Percentiles rank a stretch among this genome's conserved stretches.
Evolutionary conservation across 2,113 vertebrate species (phyloP).

Genomic region (Labeo rohita): DNA sequence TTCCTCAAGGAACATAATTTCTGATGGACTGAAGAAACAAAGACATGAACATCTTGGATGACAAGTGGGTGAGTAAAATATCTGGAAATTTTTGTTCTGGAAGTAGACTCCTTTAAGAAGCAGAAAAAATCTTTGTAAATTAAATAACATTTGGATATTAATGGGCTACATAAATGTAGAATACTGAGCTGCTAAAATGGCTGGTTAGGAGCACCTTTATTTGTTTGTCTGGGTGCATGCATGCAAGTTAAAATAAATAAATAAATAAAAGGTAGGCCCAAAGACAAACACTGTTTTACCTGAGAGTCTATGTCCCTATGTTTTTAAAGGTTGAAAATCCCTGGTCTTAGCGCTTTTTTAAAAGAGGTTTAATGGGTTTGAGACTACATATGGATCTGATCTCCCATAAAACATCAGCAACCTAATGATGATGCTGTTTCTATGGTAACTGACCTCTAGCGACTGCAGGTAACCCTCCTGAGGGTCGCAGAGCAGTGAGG

Average conservation of each 20-base stretch:
- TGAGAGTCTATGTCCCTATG: background rate
- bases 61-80: too few species aligned
- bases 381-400: background rate
- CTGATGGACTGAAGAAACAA: too few species aligned
- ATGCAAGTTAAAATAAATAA: background rate
- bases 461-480: constrained; percentile 96
- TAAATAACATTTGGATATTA: too few species aligned
- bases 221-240: too few species aligned
- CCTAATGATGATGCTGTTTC: background rate
- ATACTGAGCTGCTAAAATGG: too few species aligned
- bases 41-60: too few species aligned
- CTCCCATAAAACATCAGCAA: background rate
- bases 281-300: background rate
- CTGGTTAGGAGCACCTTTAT: too few species aligned
- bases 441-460: constrained; percentile 84
- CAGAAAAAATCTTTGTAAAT: too few species aligned
- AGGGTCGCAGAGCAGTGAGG: constrained; percentile 92
- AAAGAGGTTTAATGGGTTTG: background rate
- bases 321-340: background rate
- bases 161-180: too few species aligned
- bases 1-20: too few species aligned
- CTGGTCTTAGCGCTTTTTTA: background rate
- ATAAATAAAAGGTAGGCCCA: background rate
- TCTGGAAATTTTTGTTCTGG: too few species aligned
- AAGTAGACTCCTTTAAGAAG: too few species aligned